Evolutionary conservation across 1,140 invertebrate genomes (phyloP).

Genomic region (Formica selysi): DNA sequence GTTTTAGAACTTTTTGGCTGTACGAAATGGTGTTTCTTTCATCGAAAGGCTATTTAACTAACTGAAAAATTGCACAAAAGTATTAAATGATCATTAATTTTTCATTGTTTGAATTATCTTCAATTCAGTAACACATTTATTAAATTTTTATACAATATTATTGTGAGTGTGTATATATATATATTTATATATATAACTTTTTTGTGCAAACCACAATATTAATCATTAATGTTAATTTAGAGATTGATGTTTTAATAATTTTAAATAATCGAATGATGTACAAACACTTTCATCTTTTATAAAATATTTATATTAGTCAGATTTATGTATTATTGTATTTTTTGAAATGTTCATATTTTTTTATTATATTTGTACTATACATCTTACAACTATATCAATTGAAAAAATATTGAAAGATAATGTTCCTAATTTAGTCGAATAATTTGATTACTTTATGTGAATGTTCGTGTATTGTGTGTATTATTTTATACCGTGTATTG

Average conservation of each 20-base stretch:
- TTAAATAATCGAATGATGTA: background rate
- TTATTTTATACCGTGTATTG: slow-evolving; percentile 17
- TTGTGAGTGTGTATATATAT: too few species aligned
- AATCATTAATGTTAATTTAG: background rate
- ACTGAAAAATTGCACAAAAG: too few species aligned
- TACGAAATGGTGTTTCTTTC: background rate
- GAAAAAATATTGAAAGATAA: background rate
- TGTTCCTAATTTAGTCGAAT: slow-evolving; percentile 21
- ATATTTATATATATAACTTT: too few species aligned
- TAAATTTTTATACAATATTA: too few species aligned
- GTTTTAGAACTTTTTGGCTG: slow-evolving; percentile 9
- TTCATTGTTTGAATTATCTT: too few species aligned
- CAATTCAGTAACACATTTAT: too few species aligned
- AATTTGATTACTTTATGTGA: background rate
- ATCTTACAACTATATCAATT: background rate
- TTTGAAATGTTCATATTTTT: slow-evolving; percentile 8
- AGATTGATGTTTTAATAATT: slow-evolving; percentile 36
- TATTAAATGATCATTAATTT: too few species aligned
- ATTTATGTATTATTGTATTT: slow-evolving; percentile 10
- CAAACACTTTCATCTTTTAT: slow-evolving; percentile 12
- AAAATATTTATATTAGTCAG: background rate
- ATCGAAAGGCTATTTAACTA: too few species aligned
- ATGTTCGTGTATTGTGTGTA: slow-evolving; percentile 19
- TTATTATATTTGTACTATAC: background rate
- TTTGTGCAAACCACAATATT: too few species aligned